Conservation (phyloP, 2,888 invertebrate genomes). For the Theristus sp. region DNA sequence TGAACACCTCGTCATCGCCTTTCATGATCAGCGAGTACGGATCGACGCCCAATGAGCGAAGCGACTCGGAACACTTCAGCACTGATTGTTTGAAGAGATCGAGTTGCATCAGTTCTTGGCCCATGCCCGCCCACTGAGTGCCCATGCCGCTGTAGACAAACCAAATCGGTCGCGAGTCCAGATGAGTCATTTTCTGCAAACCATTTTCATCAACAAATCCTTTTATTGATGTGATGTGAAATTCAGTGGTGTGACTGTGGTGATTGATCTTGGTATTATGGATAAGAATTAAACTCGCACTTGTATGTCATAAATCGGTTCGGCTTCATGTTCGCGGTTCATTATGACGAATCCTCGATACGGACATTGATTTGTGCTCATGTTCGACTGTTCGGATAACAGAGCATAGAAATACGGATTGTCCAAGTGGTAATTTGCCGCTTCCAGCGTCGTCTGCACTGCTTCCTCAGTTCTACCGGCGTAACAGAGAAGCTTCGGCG, state of each 20-base stretch:
- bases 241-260: too few relatives aligned
- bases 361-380: slow-evolving; percentile 47
- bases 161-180: slow-evolving; percentile 48
- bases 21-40: slow-evolving; percentile 58
- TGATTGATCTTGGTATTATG: too few relatives aligned
- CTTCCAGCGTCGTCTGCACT: slow-evolving; percentile 31
- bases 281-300: too few relatives aligned
- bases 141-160: slow-evolving; percentile 97
- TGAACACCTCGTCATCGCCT: slow-evolving; percentile 49
- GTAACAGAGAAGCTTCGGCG: slow-evolving; percentile 51
- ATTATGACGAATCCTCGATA: slow-evolving; percentile 63
- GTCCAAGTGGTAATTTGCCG: slow-evolving; percentile 11
- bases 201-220: too few relatives aligned
- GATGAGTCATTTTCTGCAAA: not conserved
- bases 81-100: slow-evolving; percentile 62
- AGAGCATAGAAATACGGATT: slow-evolving; percentile 19
- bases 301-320: slow-evolving; percentile 17
- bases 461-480: slow-evolving; percentile 70
- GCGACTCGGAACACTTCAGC: slow-evolving; percentile 50
- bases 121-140: slow-evolving; percentile 93
- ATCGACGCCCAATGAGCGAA: slow-evolving; percentile 60
- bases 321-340: slow-evolving; percentile 34
- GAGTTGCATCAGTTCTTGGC: slow-evolving; percentile 56
- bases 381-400: slow-evolving; percentile 27
- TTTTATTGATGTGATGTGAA: too few relatives aligned